These are phyloP conservation scores for Torymus aiolomorphi DNA, from an alignment of 2,888 invertebrate species.

Conservation along the genomic window DNA sequence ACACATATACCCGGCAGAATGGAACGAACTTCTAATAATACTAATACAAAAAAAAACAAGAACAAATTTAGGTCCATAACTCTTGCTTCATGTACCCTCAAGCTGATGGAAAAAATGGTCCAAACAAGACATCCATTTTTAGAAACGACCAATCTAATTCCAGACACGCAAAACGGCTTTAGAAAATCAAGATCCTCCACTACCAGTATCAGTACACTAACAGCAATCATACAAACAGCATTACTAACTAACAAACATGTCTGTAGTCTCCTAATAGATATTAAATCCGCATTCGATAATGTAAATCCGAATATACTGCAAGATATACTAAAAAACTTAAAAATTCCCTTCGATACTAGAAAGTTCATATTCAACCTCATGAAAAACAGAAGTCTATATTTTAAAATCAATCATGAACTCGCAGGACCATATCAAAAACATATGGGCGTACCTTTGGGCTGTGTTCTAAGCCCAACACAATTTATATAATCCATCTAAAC, in stretches of 20 bases:
- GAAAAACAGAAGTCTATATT: neutral
- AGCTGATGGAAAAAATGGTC: slow-evolving; percentile 16
- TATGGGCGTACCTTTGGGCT: slow-evolving; percentile 19
- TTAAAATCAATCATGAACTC: slow-evolving; percentile 7
- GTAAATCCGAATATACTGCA: slow-evolving; percentile 1
- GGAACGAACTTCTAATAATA: slow-evolving; percentile 2
- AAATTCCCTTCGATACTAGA: slow-evolving; percentile 10
- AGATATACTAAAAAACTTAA: neutral
- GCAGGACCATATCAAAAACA: neutral
- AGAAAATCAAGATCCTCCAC: slow-evolving; percentile 7
- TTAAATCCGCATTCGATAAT: slow-evolving; percentile 26
- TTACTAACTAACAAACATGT: neutral
- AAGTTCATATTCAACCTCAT: slow-evolving; percentile 19
- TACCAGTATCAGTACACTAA: neutral
- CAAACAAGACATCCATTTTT: neutral
- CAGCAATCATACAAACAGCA: neutral
- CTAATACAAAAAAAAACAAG: neutral
- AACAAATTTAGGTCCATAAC: slow-evolving; percentile 21
- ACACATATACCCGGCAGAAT: neutral
- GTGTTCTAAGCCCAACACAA: slow-evolving; percentile 17
- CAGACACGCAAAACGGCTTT: slow-evolving; percentile 13
- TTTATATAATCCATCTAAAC: slow-evolving; percentile 10
- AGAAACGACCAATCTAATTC: neutral
- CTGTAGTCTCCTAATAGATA: slow-evolving; percentile 4
- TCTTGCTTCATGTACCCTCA: neutral